Evolutionary conservation across 2,113 vertebrate species (phyloP).

Genomic region (Agapornis roseicollis): DNA sequence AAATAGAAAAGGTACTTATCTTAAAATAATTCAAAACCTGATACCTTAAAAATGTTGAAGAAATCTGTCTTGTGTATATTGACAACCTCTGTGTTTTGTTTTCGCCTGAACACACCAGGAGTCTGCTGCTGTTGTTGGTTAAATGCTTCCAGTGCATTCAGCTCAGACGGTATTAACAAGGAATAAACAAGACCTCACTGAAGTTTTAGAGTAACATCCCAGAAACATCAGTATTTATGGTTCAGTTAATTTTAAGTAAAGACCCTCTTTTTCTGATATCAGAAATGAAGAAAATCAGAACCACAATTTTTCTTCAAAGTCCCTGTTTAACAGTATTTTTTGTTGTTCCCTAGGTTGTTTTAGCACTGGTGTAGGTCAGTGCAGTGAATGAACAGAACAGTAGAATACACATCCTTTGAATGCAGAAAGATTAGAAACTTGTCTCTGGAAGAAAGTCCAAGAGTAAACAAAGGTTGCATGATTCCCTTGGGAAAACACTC

Average conservation of each 20-base stretch:
- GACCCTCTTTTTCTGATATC: background rate
- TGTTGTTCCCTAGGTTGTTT: background rate
- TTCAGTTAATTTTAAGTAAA: background rate
- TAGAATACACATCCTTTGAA: background rate
- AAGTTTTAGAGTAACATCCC: background rate
- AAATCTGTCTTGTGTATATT: background rate
- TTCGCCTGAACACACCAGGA: background rate
- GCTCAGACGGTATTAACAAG: background rate
- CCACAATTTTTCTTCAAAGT: background rate
- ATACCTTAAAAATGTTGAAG: background rate
- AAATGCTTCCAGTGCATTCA: constrained; percentile 14
- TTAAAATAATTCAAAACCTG: background rate
- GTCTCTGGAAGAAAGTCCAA: background rate
- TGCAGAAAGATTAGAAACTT: background rate
- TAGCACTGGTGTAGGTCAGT: background rate
- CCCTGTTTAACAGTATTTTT: background rate
- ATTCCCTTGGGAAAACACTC: background rate
- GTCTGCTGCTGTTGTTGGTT: constrained; percentile 2
- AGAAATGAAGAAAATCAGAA: background rate
- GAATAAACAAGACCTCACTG: constrained; percentile 28
- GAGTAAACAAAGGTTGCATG: background rate
- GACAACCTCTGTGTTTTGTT: background rate
- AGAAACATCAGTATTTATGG: background rate
- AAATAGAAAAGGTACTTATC: background rate
- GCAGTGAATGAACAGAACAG: background rate